These are phyloP conservation scores for Bembecia ichneumoniformis DNA, from an alignment of 2,888 invertebrate species.

Conservation along the genomic window DNA sequence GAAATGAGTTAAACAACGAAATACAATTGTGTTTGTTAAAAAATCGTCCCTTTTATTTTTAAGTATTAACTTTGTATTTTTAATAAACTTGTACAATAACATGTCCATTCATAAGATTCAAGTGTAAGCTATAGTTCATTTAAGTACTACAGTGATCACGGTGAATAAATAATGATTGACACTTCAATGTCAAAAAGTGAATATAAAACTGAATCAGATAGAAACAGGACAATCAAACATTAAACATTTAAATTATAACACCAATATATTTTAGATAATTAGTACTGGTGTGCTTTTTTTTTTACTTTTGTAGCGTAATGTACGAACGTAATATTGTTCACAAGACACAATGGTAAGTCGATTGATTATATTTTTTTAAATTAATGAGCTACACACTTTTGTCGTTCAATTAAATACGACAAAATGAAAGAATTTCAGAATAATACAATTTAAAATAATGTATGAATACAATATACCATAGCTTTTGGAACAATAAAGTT, in stretches of 20 bases:
- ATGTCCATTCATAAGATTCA: not conserved
- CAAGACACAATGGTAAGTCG: not conserved
- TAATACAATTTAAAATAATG: too few relatives aligned
- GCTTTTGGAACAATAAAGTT: too few relatives aligned
- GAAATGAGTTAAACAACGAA: not conserved
- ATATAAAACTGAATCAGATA: not conserved
- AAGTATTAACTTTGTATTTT: not conserved
- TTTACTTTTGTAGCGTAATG: not conserved
- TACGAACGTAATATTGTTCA: not conserved
- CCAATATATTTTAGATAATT: constrained; percentile 8
- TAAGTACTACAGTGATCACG: not conserved
- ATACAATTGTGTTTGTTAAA: constrained; percentile 1
- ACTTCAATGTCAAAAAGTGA: not conserved
- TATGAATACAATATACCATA: too few relatives aligned
- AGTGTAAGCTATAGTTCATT: not conserved
- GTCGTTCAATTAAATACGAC: too few relatives aligned
- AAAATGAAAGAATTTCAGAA: too few relatives aligned
- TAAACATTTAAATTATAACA: constrained; percentile 9
- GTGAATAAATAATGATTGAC: not conserved
- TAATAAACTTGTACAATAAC: not conserved
- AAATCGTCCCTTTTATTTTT: not conserved
- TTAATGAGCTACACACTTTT: too few relatives aligned
- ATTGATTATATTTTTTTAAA: too few relatives aligned
- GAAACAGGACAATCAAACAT: constrained; percentile 1
- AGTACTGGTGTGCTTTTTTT: not conserved